These are phyloP conservation scores for Suillia variegata DNA, from an alignment of 2,888 invertebrate species.

Conservation along the genomic window DNA sequence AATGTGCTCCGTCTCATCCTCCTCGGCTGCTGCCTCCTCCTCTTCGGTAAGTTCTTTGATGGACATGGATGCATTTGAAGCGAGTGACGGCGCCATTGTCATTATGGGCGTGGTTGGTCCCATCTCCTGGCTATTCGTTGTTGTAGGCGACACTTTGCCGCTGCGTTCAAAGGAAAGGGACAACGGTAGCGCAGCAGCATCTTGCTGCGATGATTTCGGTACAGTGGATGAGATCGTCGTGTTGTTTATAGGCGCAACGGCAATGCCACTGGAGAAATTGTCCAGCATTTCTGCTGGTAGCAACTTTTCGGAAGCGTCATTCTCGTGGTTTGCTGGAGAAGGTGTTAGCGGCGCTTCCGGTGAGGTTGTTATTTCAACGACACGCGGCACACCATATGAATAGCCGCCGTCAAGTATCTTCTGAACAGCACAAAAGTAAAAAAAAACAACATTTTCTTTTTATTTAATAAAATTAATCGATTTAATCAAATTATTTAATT, in stretches of 20 bases:
- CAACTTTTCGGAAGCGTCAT: conserved; percentile 45
- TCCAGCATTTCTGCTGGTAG: too few species aligned
- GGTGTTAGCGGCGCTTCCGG: conserved; percentile 22
- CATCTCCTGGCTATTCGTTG: conserved; percentile 43
- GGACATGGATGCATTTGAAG: conserved; percentile 48
- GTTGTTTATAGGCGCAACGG: conserved; percentile 24
- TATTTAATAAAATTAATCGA: too few species aligned
- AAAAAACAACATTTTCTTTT: background rate
- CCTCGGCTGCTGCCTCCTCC: conserved; percentile 34
- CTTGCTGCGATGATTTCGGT: conserved; percentile 18
- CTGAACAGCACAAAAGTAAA: background rate
- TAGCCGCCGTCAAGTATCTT: conserved; percentile 43
- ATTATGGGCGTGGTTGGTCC: too few species aligned
- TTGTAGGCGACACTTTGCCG: conserved; percentile 44
- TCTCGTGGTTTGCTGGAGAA: conserved; percentile 29
- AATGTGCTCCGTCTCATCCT: background rate
- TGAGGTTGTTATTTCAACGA: conserved; percentile 45
- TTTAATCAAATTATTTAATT: too few species aligned
- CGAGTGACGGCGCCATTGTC: conserved; percentile 38
- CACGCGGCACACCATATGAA: conserved; percentile 48
- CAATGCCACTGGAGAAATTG: too few species aligned
- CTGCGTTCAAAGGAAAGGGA: conserved; percentile 15
- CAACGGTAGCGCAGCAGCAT: conserved; percentile 1
- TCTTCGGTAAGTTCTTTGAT: conserved; percentile 53
- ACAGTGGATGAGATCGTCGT: conserved; percentile 9